Evolutionary conservation across 1,140 invertebrate genomes (phyloP).

Genomic region (Aphidius gifuensis): DNA sequence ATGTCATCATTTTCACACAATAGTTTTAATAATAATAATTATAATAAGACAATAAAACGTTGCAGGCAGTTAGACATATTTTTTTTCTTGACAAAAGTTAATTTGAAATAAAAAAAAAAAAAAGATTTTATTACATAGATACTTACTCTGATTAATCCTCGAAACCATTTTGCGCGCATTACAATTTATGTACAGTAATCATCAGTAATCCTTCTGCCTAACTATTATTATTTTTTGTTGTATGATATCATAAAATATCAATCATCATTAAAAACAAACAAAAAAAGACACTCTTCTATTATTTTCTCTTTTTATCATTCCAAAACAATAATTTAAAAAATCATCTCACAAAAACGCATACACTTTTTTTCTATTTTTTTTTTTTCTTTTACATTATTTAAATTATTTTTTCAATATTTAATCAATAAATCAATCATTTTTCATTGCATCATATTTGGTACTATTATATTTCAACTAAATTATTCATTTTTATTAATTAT

Average conservation of each 20-base stretch:
- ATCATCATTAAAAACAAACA: no score
- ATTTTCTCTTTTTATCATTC: no score
- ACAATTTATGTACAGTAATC: slow-evolving; percentile 7
- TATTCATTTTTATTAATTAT: not conserved
- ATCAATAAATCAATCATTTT: not conserved
- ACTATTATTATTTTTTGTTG: not conserved
- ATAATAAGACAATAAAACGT: not conserved
- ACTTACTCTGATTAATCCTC: slow-evolving; percentile 4
- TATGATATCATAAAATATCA: not conserved
- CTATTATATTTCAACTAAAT: not conserved
- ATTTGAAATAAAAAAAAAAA: not conserved
- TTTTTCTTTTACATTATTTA: no score
- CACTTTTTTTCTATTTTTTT: not conserved
- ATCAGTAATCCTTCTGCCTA: not conserved
- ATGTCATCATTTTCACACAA: not conserved
- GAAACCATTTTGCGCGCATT: slow-evolving; percentile 6
- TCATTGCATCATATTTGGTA: slow-evolving; percentile 1
- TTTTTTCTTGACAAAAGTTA: no score
- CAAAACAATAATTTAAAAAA: not conserved
- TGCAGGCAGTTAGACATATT: no score
- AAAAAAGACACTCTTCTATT: no score
- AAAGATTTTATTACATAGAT: not conserved
- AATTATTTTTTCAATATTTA: no score
- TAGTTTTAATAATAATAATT: no score
- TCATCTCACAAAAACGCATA: not conserved